Conservation (phyloP, 2,888 invertebrate genomes). For the Lagria hirta region DNA sequence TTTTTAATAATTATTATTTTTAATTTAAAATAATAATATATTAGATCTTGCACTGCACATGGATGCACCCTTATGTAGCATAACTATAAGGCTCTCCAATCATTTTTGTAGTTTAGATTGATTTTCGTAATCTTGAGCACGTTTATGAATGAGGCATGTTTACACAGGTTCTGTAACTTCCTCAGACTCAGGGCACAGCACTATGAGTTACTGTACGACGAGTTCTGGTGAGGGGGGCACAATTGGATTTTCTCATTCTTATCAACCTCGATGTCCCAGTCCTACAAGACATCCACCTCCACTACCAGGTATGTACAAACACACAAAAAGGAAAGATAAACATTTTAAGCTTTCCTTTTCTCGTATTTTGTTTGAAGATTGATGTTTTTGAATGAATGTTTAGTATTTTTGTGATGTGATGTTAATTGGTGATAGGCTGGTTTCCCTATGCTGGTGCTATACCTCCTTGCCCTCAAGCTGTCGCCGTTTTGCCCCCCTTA, state of each 20-base stretch:
- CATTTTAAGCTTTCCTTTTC: conserved; percentile 17
- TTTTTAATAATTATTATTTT: conserved; percentile 1
- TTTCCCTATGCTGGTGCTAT: conserved; percentile 52
- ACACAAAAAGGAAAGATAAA: no score
- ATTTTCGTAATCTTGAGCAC: conserved; percentile 39
- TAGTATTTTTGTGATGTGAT: no score
- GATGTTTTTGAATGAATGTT: not conserved
- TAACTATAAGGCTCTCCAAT: no score
- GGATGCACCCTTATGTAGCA: no score
- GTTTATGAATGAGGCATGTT: conserved; percentile 43
- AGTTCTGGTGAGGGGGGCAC: conserved; percentile 55
- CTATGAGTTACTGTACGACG: conserved; percentile 64
- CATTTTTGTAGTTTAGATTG: no score
- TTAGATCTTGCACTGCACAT: no score
- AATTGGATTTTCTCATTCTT: conserved; percentile 38
- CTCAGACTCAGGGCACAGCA: conserved; percentile 88
- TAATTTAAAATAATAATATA: no score
- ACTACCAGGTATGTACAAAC: conserved; percentile 47
- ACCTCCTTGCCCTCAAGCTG: conserved; percentile 60
- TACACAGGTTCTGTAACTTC: conserved; percentile 81
- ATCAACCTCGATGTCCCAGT: conserved; percentile 50
- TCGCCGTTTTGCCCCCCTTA: conserved; percentile 64
- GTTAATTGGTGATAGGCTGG: conserved; percentile 54
- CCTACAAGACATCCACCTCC: conserved; percentile 50
- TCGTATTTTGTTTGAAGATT: conserved; percentile 31